Percentiles rank a stretch among this genome's conserved stretches.
phyloP scores from a whole-genome alignment of 2,888 invertebrate genomes.

The Sesamia inferens region DNA sequence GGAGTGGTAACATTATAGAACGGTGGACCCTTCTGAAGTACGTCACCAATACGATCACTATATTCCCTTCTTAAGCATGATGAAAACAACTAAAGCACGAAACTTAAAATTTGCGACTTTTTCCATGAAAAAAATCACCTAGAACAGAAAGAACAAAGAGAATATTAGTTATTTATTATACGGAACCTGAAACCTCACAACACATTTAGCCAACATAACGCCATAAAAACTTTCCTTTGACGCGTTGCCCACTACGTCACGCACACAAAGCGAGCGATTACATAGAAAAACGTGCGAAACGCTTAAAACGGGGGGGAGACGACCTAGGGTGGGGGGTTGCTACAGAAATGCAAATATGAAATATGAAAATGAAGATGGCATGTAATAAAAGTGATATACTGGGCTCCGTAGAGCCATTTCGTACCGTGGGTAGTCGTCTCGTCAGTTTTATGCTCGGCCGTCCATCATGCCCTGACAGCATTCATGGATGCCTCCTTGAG shows the following conservation, averaged over 20 bases:
- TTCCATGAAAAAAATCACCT: not conserved
- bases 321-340: slow-evolving; percentile 63
- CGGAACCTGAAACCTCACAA: slow-evolving; percentile 62
- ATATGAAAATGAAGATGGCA: slow-evolving; percentile 93
- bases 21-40: not conserved
- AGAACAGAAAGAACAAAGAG: slow-evolving; percentile 21
- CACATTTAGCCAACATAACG: slow-evolving; percentile 60
- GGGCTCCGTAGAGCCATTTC: slow-evolving; percentile 94
- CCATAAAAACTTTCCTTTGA: slow-evolving; percentile 79
- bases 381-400: slow-evolving; percentile 95
- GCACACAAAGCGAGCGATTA: slow-evolving; percentile 84
- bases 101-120: no score
- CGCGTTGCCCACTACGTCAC: slow-evolving; percentile 77
- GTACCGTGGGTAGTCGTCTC: slow-evolving; percentile 92
- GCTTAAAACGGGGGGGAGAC: slow-evolving; percentile 79
- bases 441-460: slow-evolving; percentile 94
- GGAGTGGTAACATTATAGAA: no score
- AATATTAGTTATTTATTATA: slow-evolving; percentile 24
- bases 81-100: not conserved
- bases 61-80: not conserved
- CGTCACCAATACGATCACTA: not conserved
- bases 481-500: slow-evolving; percentile 89
- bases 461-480: slow-evolving; percentile 93
- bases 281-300: slow-evolving; percentile 87
- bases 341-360: slow-evolving; percentile 90